A percentile compares a stretch with the other conserved stretches of the same genome.
Conservation (phyloP, 2,113 vertebrate species). For the Alligator mississippiensis region DNA sequence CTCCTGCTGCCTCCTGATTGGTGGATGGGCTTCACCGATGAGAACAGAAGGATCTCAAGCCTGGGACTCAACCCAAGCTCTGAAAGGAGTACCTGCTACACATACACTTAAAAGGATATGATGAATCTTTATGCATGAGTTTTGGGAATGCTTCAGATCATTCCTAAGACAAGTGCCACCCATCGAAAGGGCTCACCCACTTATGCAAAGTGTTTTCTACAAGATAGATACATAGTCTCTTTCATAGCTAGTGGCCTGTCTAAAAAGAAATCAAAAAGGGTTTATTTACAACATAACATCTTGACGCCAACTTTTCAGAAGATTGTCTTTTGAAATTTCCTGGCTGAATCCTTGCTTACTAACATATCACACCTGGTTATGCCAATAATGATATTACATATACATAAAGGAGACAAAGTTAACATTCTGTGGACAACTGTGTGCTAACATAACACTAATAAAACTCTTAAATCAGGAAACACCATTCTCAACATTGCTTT, state of each 20-base stretch:
- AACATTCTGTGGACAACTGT: background rate
- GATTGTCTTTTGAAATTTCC: background rate
- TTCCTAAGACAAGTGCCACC: too few species aligned
- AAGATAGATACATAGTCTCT: too few species aligned
- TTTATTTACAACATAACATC: background rate
- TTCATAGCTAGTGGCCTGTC: background rate
- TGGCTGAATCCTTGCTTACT: background rate
- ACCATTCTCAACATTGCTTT: background rate
- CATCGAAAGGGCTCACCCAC: too few species aligned
- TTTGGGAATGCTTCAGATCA: too few species aligned
- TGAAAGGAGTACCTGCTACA: too few species aligned
- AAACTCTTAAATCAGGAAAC: background rate
- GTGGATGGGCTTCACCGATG: too few species aligned
- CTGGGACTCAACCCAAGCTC: too few species aligned
- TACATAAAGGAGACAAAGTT: background rate
- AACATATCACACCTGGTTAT: constrained; percentile 47
- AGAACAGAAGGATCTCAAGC: too few species aligned
- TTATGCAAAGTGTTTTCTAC: too few species aligned
- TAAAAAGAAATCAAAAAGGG: background rate
- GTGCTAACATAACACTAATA: background rate
- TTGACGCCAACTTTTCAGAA: background rate
- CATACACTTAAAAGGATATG: too few species aligned
- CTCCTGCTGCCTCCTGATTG: too few species aligned
- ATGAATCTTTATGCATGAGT: too few species aligned
- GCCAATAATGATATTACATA: background rate